phyloP scores from a whole-genome alignment of 2,888 invertebrate genomes.

The Schizaphis graminum region DNA sequence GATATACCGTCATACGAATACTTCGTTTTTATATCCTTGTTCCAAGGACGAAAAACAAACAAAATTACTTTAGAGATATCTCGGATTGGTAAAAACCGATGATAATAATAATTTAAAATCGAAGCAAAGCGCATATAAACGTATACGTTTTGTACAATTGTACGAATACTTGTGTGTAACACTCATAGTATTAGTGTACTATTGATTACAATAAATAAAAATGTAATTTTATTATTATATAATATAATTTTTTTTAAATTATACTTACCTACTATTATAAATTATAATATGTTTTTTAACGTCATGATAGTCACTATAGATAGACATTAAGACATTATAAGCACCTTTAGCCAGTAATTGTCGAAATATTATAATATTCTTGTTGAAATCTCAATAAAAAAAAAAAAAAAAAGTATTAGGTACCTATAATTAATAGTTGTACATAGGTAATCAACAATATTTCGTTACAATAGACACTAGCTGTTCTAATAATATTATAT shows the following conservation, averaged over 20 bases:
- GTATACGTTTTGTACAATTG: neutral
- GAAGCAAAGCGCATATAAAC: neutral
- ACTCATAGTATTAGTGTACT: neutral
- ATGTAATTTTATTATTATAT: neutral
- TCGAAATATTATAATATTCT: too few species aligned
- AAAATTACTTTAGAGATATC: neutral
- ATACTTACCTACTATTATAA: neutral
- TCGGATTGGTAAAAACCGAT: too few species aligned
- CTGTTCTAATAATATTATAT: neutral
- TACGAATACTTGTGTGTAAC: neutral
- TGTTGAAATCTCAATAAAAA: too few species aligned
- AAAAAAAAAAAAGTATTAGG: too few species aligned
- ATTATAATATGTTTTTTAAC: neutral
- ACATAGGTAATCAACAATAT: neutral
- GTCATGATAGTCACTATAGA: neutral
- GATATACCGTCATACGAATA: neutral
- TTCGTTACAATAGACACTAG: neutral
- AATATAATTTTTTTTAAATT: neutral
- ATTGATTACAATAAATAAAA: neutral
- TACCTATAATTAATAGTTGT: neutral
- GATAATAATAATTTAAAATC: neutral
- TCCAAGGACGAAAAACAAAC: neutral
- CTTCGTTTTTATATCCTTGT: neutral
- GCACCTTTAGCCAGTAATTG: too few species aligned
- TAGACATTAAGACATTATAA: neutral